Conservation (phyloP, 2,888 invertebrate genomes). For the Hirudinaria manillensis region DNA sequence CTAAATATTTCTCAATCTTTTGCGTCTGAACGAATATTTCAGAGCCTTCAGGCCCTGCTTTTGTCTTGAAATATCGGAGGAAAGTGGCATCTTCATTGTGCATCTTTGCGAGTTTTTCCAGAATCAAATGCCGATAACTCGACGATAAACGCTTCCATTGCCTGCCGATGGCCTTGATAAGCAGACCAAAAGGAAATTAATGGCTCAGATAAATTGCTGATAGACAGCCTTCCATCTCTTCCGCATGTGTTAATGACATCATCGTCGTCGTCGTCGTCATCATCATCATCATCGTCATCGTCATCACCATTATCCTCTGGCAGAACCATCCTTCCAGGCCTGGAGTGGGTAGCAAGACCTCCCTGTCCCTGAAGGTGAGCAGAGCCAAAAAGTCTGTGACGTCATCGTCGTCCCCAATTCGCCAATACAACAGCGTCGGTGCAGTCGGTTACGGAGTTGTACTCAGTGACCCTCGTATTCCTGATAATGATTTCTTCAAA, state of each 20-base stretch:
- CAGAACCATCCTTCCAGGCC: slow-evolving; percentile 28
- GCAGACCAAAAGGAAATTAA: too few relatives aligned
- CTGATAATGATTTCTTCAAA: slow-evolving; percentile 39
- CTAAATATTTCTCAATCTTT: too few relatives aligned
- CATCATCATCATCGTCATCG: neutral
- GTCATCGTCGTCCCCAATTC: slow-evolving; percentile 31
- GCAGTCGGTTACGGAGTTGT: slow-evolving; percentile 40
- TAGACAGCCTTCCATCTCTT: too few relatives aligned
- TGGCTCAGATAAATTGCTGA: too few relatives aligned
- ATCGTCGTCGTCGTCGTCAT: neutral
- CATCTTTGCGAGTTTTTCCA: too few relatives aligned
- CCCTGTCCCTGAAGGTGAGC: slow-evolving; percentile 33
- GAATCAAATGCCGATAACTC: neutral
- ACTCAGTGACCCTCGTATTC: slow-evolving; percentile 32
- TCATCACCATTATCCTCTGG: neutral
- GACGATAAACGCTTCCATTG: neutral
- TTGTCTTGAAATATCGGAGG: too few relatives aligned
- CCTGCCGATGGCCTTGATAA: too few relatives aligned
- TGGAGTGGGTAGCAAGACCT: slow-evolving; percentile 37
- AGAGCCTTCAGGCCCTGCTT: too few relatives aligned
- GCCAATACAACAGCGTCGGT: slow-evolving; percentile 38
- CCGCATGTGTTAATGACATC: neutral
- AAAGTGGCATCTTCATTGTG: too few relatives aligned
- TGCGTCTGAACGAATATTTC: too few relatives aligned
- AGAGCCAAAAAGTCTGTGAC: slow-evolving; percentile 37